phyloP scores from a whole-genome alignment of 2,888 invertebrate genomes.

The Meloe dianella region DNA sequence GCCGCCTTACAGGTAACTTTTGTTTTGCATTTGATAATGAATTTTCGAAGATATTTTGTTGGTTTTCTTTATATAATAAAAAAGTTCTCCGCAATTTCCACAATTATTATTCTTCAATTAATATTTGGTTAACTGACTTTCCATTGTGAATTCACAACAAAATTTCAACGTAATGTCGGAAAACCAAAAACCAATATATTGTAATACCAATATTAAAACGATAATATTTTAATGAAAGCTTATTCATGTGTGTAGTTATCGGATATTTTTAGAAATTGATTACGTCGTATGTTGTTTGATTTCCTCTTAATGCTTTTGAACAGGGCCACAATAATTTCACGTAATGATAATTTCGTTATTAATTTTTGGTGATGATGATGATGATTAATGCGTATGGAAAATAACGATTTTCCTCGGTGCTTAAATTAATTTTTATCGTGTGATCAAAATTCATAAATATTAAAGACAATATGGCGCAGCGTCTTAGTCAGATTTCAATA shows the following conservation, averaged over 20 bases:
- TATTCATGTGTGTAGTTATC: background rate
- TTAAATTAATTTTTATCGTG: no score
- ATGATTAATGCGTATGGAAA: no score
- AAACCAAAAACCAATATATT: background rate
- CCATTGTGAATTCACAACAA: background rate
- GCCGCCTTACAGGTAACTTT: no score
- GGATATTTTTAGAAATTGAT: background rate
- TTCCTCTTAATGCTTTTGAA: background rate
- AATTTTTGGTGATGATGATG: no score
- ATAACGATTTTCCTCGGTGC: background rate
- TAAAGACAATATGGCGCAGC: no score
- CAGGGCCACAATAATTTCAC: background rate
- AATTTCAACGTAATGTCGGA: no score
- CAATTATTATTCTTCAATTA: no score
- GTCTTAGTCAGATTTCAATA: no score
- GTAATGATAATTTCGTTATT: no score
- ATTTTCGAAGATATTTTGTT: background rate
- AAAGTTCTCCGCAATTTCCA: background rate
- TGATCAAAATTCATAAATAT: no score
- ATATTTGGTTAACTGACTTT: background rate
- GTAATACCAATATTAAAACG: background rate
- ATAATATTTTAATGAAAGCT: conserved; percentile 2
- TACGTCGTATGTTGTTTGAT: background rate
- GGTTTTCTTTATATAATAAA: background rate
- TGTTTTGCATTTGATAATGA: background rate